Percentiles rank a stretch among this genome's conserved stretches.
These are phyloP conservation scores for Scelioninae gen. 1 DNA, from an alignment of 2,888 invertebrate species.

Conservation along the genomic window DNA sequence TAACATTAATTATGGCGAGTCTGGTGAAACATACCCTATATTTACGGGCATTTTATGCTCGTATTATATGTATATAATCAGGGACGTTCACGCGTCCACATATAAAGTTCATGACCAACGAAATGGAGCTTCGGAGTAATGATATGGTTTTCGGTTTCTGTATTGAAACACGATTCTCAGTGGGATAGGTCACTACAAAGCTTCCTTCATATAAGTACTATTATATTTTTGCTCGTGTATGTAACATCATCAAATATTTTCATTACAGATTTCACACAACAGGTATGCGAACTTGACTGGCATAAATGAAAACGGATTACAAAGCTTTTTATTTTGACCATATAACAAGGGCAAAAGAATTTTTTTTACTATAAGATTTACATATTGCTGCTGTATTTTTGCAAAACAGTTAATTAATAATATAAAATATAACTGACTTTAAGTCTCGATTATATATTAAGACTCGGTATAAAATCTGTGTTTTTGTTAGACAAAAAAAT, in stretches of 20 bases:
- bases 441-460: no score
- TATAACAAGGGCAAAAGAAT: no score
- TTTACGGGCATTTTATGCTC: slow-evolving; percentile 34
- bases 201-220: slow-evolving; percentile 45
- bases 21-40: slow-evolving; percentile 39
- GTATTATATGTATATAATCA: slow-evolving; percentile 38
- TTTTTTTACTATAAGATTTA: no score
- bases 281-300: slow-evolving; percentile 10
- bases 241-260: slow-evolving; percentile 40
- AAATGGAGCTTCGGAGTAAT: slow-evolving; percentile 79
- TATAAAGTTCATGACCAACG: slow-evolving; percentile 64
- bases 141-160: slow-evolving; percentile 84
- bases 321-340: not conserved
- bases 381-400: no score
- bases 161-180: slow-evolving; percentile 83
- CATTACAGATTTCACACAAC: slow-evolving; percentile 15
- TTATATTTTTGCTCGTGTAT: slow-evolving; percentile 50
- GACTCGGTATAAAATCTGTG: not conserved
- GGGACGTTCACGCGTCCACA: slow-evolving; percentile 63
- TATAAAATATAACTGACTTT: no score
- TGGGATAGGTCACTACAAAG: slow-evolving; percentile 80
- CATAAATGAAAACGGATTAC: slow-evolving; percentile 2
- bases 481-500: slow-evolving; percentile 3
- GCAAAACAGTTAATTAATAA: no score
- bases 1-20: slow-evolving; percentile 23